These are phyloP conservation scores for Chascanopsetta lugubris DNA, from an alignment of 2,113 vertebrate genomes.

Conservation along the genomic window DNA sequence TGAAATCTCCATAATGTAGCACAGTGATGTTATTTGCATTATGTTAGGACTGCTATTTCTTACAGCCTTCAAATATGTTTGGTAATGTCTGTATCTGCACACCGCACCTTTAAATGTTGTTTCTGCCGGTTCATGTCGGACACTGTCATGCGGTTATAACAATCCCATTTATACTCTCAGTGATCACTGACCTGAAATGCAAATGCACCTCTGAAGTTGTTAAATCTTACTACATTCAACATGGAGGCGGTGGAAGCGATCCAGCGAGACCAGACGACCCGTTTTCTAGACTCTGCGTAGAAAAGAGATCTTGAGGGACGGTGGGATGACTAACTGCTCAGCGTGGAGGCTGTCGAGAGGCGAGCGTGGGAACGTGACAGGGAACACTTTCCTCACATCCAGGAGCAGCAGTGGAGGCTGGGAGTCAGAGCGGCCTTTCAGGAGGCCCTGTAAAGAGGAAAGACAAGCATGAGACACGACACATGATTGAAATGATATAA, in stretches of 20 bases:
- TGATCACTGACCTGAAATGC: neutral
- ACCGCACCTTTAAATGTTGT: no score
- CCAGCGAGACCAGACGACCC: neutral
- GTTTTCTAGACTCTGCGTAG: slow-evolving; percentile 68
- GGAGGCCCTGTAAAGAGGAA: slow-evolving; percentile 67
- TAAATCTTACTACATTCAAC: neutral
- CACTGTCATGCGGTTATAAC: no score
- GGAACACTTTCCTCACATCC: slow-evolving; percentile 77
- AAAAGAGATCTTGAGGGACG: slow-evolving; percentile 75
- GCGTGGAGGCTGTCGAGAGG: slow-evolving; percentile 38
- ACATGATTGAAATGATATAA: neutral
- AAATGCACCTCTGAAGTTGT: no score
- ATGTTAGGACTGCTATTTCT: no score
- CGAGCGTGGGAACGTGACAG: slow-evolving; percentile 78
- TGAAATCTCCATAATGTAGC: no score
- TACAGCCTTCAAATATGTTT: no score
- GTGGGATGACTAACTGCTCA: slow-evolving; percentile 77
- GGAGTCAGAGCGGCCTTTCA: slow-evolving; percentile 64
- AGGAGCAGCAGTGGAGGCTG: slow-evolving; percentile 76
- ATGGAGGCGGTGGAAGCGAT: neutral
- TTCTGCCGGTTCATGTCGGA: no score
- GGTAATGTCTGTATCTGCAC: no score
- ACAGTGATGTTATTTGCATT: no score
- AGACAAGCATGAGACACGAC: slow-evolving; percentile 4
- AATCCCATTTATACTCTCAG: no score